Evolutionary conservation across 2,797 vertebrate species (phyloP).

Genomic region (Hydrolagus colliei): DNA sequence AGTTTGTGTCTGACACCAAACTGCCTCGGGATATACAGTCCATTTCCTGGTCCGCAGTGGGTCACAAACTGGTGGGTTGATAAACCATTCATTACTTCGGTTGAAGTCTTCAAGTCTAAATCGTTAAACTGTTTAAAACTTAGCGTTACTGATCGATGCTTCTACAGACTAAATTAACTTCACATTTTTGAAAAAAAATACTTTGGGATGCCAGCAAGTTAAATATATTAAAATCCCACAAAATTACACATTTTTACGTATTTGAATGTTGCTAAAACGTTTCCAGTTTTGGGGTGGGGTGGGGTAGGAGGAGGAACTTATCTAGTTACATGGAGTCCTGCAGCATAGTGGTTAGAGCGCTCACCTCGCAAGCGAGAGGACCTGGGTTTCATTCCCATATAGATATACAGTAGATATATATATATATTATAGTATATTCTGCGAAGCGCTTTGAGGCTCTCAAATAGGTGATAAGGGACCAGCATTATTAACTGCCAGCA

Average conservation of each 20-base stretch:
- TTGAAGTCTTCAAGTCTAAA: background rate
- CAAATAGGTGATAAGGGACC: background rate
- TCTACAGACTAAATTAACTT: constrained; percentile 36
- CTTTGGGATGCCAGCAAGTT: background rate
- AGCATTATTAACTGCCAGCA: background rate
- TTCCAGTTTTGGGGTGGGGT: background rate
- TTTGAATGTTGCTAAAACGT: background rate
- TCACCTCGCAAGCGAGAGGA: no score
- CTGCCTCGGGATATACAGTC: constrained; percentile 76
- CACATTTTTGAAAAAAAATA: constrained; percentile 37
- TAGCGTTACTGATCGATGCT: background rate
- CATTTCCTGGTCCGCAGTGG: constrained; percentile 74
- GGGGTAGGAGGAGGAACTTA: no score
- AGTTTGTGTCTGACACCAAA: constrained; percentile 62
- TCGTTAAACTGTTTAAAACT: background rate
- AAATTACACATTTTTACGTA: background rate
- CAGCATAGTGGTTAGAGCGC: no score
- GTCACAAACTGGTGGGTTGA: constrained; percentile 78
- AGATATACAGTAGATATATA: background rate
- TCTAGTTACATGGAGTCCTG: no score
- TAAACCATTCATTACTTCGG: background rate
- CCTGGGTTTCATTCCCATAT: no score
- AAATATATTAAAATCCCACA: background rate
- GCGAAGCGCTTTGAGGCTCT: no score
- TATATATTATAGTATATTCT: background rate